These are phyloP conservation scores for Polypedilum vanderplanki DNA, from an alignment of 1,140 invertebrate species.

Conservation along the genomic window DNA sequence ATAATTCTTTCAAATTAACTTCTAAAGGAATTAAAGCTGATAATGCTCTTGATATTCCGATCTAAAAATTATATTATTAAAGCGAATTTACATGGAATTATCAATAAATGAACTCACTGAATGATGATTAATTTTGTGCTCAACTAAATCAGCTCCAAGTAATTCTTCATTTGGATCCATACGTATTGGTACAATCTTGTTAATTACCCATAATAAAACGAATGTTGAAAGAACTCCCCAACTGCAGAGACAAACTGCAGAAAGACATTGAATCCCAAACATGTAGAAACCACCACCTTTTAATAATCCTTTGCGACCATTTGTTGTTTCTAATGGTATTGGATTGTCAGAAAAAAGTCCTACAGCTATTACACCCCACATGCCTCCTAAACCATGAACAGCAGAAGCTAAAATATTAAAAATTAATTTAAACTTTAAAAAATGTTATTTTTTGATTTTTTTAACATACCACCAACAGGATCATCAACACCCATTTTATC, in stretches of 20 bases:
- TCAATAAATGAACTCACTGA: conserved; percentile 43
- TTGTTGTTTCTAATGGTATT: conserved; percentile 65
- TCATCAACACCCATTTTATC: conserved; percentile 76
- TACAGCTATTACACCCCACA: conserved; percentile 76
- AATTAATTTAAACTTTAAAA: background rate
- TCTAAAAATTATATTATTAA: conserved; percentile 39
- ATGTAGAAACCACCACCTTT: conserved; percentile 82
- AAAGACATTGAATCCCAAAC: conserved; percentile 71
- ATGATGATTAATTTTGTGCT: conserved; percentile 66
- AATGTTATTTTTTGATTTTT: background rate
- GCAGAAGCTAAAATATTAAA: conserved; percentile 59
- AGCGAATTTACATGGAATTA: background rate
- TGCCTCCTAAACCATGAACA: conserved; percentile 72
- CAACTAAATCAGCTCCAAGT: conserved; percentile 78
- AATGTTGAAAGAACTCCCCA: conserved; percentile 70
- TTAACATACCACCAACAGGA: conserved; percentile 60
- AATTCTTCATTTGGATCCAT: conserved; percentile 79
- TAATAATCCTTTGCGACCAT: conserved; percentile 67
- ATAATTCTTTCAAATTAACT: conserved; percentile 44
- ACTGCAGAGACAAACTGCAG: conserved; percentile 56
- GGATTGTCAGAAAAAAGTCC: conserved; percentile 87
- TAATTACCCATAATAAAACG: conserved; percentile 64
- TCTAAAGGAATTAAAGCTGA: conserved; percentile 51
- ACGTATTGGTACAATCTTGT: conserved; percentile 71
- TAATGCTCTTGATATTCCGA: conserved; percentile 53